Conservation (phyloP, 2,113 vertebrate species). For the Microcebus ravelobensis region DNA sequence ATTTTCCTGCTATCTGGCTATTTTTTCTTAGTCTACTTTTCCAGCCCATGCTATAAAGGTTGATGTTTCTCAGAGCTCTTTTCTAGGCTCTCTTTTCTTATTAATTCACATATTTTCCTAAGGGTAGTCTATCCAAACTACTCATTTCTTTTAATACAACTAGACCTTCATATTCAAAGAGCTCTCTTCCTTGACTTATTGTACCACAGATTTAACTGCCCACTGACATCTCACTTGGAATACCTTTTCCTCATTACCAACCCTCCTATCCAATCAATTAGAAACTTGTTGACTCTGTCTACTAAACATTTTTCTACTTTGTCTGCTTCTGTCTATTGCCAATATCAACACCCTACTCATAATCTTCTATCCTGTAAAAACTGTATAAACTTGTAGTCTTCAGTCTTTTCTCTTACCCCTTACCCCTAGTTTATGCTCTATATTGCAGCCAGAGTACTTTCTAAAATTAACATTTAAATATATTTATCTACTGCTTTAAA, state of each 20-base stretch:
- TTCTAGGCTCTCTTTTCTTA: not conserved
- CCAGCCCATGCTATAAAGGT: not conserved
- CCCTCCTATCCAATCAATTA: not conserved
- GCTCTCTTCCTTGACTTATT: not conserved
- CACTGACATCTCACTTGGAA: not conserved
- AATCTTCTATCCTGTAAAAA: not conserved
- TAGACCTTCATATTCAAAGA: not conserved
- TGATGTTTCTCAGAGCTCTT: not conserved
- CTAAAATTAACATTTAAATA: not conserved
- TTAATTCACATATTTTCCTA: not conserved
- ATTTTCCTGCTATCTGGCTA: not conserved
- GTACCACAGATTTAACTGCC: not conserved
- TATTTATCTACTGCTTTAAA: not conserved
- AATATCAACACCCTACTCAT: not conserved
- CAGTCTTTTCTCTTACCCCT: not conserved
- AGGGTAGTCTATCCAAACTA: not conserved
- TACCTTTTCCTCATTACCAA: not conserved
- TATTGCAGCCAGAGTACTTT: not conserved
- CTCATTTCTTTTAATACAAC: not conserved
- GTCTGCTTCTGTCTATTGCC: not conserved
- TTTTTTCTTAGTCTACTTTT: not conserved
- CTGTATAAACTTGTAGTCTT: not conserved
- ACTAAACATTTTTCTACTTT: not conserved
- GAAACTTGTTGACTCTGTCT: not conserved
- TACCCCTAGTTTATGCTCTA: not conserved